Percentiles rank a stretch among this genome's conserved stretches.
Evolutionary conservation across 2,797 vertebrate genomes (phyloP).

Genomic region (Rhincodon typus): DNA sequence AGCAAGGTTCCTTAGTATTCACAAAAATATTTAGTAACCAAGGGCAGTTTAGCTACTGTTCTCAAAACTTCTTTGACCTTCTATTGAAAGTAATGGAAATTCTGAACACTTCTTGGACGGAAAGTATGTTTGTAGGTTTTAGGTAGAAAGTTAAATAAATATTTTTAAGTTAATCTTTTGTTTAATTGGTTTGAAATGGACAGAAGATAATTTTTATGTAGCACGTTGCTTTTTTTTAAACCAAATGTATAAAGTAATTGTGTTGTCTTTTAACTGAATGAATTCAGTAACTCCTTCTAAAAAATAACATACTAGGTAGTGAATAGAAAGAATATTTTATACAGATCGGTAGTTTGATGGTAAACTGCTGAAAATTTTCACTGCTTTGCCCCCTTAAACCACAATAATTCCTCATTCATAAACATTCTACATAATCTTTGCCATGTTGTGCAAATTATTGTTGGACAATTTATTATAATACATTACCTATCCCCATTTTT

Average conservation of each 20-base stretch:
- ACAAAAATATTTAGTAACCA: slow-evolving; percentile 36
- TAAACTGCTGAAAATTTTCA: not conserved
- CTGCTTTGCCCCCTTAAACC: not conserved
- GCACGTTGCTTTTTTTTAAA: not conserved
- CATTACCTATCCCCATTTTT: not conserved
- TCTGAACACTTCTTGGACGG: not conserved
- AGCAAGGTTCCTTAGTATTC: not conserved
- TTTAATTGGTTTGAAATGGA: not conserved
- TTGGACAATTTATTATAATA: not conserved
- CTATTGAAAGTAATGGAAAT: slow-evolving; percentile 27
- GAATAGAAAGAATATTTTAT: not conserved
- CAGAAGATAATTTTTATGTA: not conserved
- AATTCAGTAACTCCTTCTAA: not conserved
- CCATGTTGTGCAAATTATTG: not conserved
- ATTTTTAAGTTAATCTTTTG: not conserved
- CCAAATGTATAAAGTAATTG: not conserved
- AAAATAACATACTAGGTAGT: not conserved
- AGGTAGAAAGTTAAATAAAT: not conserved
- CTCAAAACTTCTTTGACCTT: not conserved
- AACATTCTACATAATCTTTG: not conserved
- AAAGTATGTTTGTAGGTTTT: not conserved
- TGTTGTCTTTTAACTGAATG: not conserved
- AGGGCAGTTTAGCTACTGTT: not conserved
- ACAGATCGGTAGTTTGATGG: not conserved
- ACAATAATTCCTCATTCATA: not conserved